Base-by-base conservation (phyloP, 2,113 vertebrate genomes). In the Lepus europaeus region DNA sequence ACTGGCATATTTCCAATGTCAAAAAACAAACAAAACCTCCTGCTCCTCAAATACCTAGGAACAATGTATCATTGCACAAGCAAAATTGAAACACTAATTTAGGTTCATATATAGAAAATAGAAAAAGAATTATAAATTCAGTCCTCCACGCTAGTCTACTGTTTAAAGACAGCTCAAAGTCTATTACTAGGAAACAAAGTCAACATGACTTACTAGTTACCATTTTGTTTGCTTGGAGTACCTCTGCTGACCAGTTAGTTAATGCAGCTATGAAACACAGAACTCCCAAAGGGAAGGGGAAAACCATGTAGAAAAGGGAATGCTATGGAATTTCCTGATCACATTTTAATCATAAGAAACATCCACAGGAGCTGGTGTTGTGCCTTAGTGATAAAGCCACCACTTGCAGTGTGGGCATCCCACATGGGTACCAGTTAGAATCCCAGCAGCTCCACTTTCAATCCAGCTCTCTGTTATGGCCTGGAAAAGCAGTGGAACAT, bases 141-240 rank as follows among this genome's bases (percentile, higher is more conserved):
- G 94, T 97, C 93, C 88, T 95, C 92, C 97, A 97, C 97, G 61
- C 70, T 72, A 92, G 97, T 83, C 82, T 94, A 61, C 94, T 96
- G 95, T 97, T 97, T 93, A 97, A 90, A 95, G 94, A 93, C 76
- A 92, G 73, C 89, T 97, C 97, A 98, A 97, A 96, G 88, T 89
- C 97, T 89, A 39, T 33, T 63, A 92, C 76, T 86, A 2, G 5
- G 82, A 64, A 92, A 89, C 90, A 88, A 85, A n/a, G 80, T 96
- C 92, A 95, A 56, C 4, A 85, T 74, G 95, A 96, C 78, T 95
- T 51, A n/a, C 51, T 39, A 51, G 84, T n/a, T 93, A 87, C 85
- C 96, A 72, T 96, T 96, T 97, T 96, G 92, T 91, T 64, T 80
- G 76, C 69, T 59, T 63, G 82, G 49, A 66, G 0, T 49, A 53